Percentiles rank a stretch among this genome's conserved stretches.
Evolutionary conservation across 2,888 invertebrate species (phyloP).

Genomic region (Nomada goodeniana): DNA sequence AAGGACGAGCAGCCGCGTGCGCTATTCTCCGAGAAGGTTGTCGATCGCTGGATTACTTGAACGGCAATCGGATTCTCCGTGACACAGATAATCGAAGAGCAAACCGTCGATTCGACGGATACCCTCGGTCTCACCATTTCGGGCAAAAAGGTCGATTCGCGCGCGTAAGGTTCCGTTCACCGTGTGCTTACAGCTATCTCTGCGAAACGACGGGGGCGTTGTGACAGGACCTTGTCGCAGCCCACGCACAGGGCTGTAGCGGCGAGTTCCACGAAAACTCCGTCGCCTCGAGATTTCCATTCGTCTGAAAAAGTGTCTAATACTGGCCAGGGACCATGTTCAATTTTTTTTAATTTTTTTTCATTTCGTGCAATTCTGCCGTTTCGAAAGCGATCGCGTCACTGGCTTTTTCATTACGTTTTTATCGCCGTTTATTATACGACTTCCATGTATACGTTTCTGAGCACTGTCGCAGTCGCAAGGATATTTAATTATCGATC

Average conservation of each 20-base stretch:
- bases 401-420: too few species aligned
- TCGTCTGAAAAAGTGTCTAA: background rate
- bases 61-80: slow-evolving; percentile 40
- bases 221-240: slow-evolving; percentile 80
- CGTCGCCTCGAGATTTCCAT: slow-evolving; percentile 1
- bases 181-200: slow-evolving; percentile 59
- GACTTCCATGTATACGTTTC: background rate
- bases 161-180: slow-evolving; percentile 76
- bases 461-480: background rate
- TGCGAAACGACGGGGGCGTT: slow-evolving; percentile 77
- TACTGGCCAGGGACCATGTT: background rate
- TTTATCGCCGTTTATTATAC: too few species aligned
- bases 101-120: slow-evolving; percentile 64
- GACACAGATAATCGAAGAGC: slow-evolving; percentile 63
- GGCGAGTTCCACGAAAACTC: slow-evolving; percentile 58
- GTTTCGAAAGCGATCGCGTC: background rate
- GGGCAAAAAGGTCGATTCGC: slow-evolving; percentile 78
- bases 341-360: background rate
- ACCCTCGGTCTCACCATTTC: slow-evolving; percentile 75
- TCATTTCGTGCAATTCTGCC: too few species aligned
- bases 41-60: slow-evolving; percentile 22
- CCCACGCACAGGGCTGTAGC: slow-evolving; percentile 80
- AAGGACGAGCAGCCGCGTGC: background rate
- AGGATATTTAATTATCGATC: slow-evolving; percentile 49
- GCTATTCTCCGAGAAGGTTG: background rate